Percentiles rank a stretch among this genome's conserved stretches.
Evolutionary conservation across 2,888 invertebrate genomes (phyloP).

Genomic region (Rhopalosiphum nymphaeae): DNA sequence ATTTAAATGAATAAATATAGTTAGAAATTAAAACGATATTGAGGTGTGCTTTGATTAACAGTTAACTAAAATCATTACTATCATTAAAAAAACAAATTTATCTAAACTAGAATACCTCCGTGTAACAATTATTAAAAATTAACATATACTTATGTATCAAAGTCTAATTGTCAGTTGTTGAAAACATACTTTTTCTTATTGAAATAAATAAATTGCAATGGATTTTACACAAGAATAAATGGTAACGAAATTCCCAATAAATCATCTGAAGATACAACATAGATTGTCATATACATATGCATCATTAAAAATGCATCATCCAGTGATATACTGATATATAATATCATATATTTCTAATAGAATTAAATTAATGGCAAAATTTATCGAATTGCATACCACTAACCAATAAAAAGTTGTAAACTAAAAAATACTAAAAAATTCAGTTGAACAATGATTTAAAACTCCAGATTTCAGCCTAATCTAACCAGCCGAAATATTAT

Average conservation of each 20-base stretch:
- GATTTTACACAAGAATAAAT: neutral
- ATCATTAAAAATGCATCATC: neutral
- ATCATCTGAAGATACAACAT: neutral
- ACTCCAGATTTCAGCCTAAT: neutral
- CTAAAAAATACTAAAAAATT: neutral
- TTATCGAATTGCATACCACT: neutral
- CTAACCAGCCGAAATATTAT: neutral
- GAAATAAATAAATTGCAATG: neutral
- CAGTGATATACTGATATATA: neutral
- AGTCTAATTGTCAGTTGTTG: neutral
- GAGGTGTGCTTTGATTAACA: neutral
- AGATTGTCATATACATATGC: neutral
- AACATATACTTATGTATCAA: neutral
- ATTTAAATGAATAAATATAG: neutral
- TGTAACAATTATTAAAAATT: neutral
- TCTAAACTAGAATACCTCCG: neutral
- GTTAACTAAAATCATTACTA: neutral
- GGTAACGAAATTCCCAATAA: neutral
- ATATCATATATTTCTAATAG: neutral
- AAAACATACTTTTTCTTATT: neutral
- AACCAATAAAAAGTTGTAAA: neutral
- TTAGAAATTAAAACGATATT: neutral
- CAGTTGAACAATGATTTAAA: neutral
- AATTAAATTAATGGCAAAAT: neutral
- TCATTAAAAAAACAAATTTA: neutral